Percentiles rank a stretch among this genome's conserved stretches.
phyloP scores from a whole-genome alignment of 2,888 invertebrate species.

The Eupelmus urozonus region DNA sequence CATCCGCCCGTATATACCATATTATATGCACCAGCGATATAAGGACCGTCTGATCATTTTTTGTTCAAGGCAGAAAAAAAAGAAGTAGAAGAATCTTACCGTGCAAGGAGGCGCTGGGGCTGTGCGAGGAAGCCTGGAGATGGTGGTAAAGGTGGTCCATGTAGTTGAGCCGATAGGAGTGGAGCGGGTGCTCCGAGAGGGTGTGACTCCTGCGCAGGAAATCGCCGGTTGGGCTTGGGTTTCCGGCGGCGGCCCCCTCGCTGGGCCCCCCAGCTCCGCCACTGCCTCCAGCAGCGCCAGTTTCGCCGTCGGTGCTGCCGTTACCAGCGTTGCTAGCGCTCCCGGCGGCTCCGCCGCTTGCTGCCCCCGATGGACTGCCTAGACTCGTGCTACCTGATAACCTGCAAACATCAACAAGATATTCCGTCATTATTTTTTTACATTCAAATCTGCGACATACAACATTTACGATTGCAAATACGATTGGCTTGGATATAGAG shows the following conservation, averaged over 20 bases:
- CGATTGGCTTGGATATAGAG: too few relatives aligned
- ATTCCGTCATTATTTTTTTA: too few relatives aligned
- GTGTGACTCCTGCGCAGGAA: conserved; percentile 81
- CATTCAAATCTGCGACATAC: too few relatives aligned
- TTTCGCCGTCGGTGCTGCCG: conserved; percentile 75
- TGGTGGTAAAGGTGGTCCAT: conserved; percentile 88
- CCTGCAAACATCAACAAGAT: conserved; percentile 65
- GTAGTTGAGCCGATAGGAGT: conserved; percentile 85
- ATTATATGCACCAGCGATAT: too few relatives aligned
- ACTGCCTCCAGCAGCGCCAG: conserved; percentile 72
- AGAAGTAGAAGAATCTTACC: conserved; percentile 76
- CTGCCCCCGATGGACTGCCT: conserved; percentile 63
- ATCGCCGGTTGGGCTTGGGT: conserved; percentile 80
- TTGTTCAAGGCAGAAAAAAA: too few relatives aligned
- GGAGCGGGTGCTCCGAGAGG: conserved; percentile 80
- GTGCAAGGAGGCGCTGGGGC: conserved; percentile 84
- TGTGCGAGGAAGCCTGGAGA: conserved; percentile 82
- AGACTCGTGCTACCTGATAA: conserved; percentile 73
- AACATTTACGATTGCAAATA: too few relatives aligned
- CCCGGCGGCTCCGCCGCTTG: conserved; percentile 1
- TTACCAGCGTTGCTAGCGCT: conserved; percentile 30
- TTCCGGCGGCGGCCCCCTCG: conserved; percentile 57
- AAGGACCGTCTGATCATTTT: too few relatives aligned
- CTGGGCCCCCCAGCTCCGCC: conserved; percentile 64
- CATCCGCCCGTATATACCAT: conserved; percentile 61